Conservation (phyloP, 1,140 invertebrate species). For the Glomeris maerens region DNA sequence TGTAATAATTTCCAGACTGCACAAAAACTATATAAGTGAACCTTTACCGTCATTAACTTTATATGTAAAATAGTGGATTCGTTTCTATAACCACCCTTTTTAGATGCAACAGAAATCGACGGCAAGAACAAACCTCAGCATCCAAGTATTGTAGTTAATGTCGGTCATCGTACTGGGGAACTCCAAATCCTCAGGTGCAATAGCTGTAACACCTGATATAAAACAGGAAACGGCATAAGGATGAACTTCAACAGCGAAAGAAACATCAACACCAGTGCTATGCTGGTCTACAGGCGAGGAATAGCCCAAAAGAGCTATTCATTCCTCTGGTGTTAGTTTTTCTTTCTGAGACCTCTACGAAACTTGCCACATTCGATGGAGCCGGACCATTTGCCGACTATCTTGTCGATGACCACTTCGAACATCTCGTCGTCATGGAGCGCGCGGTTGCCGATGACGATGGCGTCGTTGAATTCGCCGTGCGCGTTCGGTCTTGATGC, state of each 20-base stretch:
- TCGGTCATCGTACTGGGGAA: conserved; percentile 83
- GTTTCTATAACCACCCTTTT: too few species aligned
- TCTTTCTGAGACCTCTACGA: too few species aligned
- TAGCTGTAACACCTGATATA: conserved; percentile 61
- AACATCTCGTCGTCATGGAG: conserved; percentile 81
- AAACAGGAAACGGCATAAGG: conserved; percentile 5
- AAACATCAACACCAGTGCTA: too few species aligned
- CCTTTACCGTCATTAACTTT: background rate
- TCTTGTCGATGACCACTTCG: conserved; percentile 76
- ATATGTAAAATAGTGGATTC: conserved; percentile 47
- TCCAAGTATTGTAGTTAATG: conserved; percentile 80
- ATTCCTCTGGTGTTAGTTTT: too few species aligned
- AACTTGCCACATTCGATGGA: conserved; percentile 62
- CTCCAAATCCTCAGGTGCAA: conserved; percentile 70
- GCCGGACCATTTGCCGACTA: conserved; percentile 83
- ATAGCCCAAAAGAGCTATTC: conserved; percentile 1
- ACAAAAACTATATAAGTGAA: too few species aligned
- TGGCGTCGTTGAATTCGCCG: conserved; percentile 86
- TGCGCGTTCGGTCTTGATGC: conserved; percentile 67
- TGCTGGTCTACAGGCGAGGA: conserved; percentile 18
- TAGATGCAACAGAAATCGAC: too few species aligned
- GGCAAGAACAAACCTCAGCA: conserved; percentile 45
- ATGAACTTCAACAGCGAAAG: too few species aligned
- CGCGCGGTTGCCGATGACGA: conserved; percentile 76
- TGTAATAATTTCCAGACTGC: too few species aligned